Base-by-base conservation (phyloP, 2,113 vertebrate genomes). In the Triplophysa tibetana region DNA sequence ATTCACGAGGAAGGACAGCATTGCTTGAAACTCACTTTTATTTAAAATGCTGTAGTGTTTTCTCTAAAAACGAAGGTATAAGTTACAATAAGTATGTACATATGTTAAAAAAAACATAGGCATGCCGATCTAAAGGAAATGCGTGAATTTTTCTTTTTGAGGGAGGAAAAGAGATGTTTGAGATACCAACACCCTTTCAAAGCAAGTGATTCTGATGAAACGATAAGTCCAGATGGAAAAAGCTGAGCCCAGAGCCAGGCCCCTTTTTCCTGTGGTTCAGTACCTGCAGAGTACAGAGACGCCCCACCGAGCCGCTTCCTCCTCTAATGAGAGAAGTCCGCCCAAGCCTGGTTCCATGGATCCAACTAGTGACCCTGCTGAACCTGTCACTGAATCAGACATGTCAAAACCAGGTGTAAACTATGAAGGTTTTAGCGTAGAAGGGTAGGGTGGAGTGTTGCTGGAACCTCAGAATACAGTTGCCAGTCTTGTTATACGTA, bases 201-300 rank as follows among this genome's bases (percentile, higher is more conserved):
- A 85, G 80, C 89, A 91, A 88, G 88, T 92, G 90, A 85, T 91
- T 90, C 84, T 93, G 91, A 93, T 94, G 87, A 91, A 90, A 75
- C 66, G 70, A 77, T 79, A 61, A 68, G 78, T 75, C 78, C 87
- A 66, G 80, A 62, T 24, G 85, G 85, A 89, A 84, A 86, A n/a
- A 45, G 82, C 86, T 81, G n/a, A 70, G 79, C 64, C 72, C 29
- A 41, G 73, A 78, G 62, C 77, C 70, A 50, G 72, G 43, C 33
- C 41, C 13, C 60, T n/a, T 83, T 52, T 79, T 84, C 89, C 87
- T 87, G 81, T 77, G 65, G 80, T 78, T 76, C 65, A 70, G 58
- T 63, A 78, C 85, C 82, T 83, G 90, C 87, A 84, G 90, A 91
- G 90, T 87, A 87, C 87, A 90, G 87, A 92, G 87, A 83, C 48